These are phyloP conservation scores for Aeoliscus strigatus DNA, from an alignment of 2,797 vertebrate genomes.

Conservation along the genomic window DNA sequence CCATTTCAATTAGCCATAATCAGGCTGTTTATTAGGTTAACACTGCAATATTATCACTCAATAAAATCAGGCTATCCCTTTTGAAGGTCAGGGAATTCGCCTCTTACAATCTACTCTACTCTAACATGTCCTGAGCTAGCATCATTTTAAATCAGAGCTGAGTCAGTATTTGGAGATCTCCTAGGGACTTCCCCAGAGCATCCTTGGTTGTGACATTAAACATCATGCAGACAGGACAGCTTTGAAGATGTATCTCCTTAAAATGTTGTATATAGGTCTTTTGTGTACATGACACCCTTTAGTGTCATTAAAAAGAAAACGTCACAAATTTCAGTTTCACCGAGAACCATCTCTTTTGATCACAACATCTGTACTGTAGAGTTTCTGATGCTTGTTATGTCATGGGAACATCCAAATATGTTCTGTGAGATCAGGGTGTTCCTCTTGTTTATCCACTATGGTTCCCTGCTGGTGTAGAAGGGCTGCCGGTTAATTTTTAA, in stretches of 20 bases:
- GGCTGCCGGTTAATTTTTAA: conserved; percentile 66
- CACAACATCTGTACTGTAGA: conserved; percentile 49
- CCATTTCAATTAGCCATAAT: conserved; percentile 60
- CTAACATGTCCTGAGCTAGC: conserved; percentile 8
- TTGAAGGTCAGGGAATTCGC: conserved; percentile 38
- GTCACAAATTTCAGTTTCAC: too few species aligned
- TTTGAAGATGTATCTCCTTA: too few species aligned
- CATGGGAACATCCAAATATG: conserved; percentile 44
- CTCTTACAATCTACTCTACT: conserved; percentile 14
- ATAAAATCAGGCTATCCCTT: conserved; percentile 45
- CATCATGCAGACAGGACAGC: conserved; percentile 7
- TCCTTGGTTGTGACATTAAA: conserved; percentile 18
- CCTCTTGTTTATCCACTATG: conserved; percentile 57
- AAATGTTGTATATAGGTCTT: too few species aligned
- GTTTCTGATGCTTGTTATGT: conserved; percentile 46
- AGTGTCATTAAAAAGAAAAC: conserved; percentile 20
- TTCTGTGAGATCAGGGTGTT: conserved; percentile 48
- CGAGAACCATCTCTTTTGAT: conserved; percentile 59
- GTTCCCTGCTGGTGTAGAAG: conserved; percentile 55
- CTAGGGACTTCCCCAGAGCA: conserved; percentile 13
- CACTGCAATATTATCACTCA: conserved; percentile 43
- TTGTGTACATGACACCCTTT: conserved; percentile 15
- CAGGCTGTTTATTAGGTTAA: conserved; percentile 55
- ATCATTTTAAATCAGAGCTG: conserved; percentile 11
- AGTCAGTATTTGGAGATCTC: conserved; percentile 4